Evolutionary conservation across 2,113 vertebrate species (phyloP), one percentile per base, ranked within the genome.

Genomic region (Halcyon malimbica): DNA sequence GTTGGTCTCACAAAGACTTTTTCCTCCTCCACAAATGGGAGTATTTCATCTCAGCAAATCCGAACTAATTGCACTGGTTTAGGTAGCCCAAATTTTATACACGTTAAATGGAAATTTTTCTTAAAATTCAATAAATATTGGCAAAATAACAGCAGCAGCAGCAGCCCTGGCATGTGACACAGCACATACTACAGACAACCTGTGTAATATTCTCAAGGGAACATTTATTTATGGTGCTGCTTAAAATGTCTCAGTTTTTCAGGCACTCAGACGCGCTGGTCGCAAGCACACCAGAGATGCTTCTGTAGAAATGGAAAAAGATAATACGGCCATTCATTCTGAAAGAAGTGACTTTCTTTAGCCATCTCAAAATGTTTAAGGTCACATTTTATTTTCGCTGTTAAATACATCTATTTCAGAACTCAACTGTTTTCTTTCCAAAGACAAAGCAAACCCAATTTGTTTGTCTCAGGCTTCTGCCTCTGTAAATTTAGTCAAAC

Each of bases 381-480:
- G 74, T 74, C 81, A 87, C 46, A 81, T 91, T 93, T 93, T 87
- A 71, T 85, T 92, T 93, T 83, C 0, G 0, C 48, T 63, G 65
- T 78, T 83, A 96, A 87, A 92, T 71, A 26, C 17, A 79, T 62
- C 62, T 64, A 13, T 76, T 94, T 82, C 74, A 87, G 64, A 93
- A 91, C 20, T 83, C 67, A 65, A 41, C 29, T 33, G 41, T 57
- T 74, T 93, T 83, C 68, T 67, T 93, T 81, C 44, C 46, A 81
- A 88, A 87, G 73, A 68, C 44, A 92, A 89, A 94, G 89, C 42
- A 78, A 90, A 86, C 87, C 69, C 54, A 69, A 70, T 73, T 76
- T 94, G 50, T 84, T 92, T 82, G 69, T 89, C 81, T 85, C 0
- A 0, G n/a, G 39, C 31, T 83, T 92, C 89, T 39, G 56, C 42